phyloP scores from a whole-genome alignment of 2,797 vertebrate genomes.

The Onychomys leucogaster region DNA sequence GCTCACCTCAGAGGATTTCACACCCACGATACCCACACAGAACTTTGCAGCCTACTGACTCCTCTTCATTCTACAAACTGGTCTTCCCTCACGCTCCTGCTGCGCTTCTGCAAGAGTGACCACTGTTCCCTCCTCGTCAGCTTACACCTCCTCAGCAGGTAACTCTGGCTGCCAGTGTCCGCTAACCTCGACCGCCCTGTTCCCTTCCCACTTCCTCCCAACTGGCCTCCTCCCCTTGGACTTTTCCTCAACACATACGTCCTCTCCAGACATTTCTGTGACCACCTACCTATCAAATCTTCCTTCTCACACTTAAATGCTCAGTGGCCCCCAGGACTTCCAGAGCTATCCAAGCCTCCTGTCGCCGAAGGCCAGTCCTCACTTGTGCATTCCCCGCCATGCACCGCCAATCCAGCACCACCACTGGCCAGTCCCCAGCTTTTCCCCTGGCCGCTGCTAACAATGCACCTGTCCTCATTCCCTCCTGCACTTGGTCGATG shows the following conservation, averaged over 20 bases:
- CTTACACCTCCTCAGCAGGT: too few species aligned
- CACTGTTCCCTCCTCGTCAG: not conserved
- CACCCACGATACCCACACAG: accelerated
- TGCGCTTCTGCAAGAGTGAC: too few species aligned
- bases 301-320: not conserved
- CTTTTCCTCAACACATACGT: not conserved
- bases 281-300: too few species aligned
- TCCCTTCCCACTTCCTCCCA: not conserved
- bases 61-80: not conserved
- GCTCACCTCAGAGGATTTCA: not conserved
- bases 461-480: accelerated
- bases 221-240: not conserved
- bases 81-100: accelerated
- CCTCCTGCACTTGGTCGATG: too few species aligned
- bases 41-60: not conserved
- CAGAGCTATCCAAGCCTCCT: not conserved
- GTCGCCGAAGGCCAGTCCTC: too few species aligned
- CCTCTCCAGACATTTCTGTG: not conserved
- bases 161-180: not conserved
- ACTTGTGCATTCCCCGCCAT: not conserved
- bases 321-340: too few species aligned
- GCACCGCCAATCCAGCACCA: not conserved
- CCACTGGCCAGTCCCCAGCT: too few species aligned
- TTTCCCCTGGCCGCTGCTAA: accelerated
- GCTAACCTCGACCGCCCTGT: not conserved